A percentile compares a stretch with the other conserved stretches of the same genome.
Conservation (phyloP, 2,888 invertebrate genomes). For the Melanophora roralis region DNA sequence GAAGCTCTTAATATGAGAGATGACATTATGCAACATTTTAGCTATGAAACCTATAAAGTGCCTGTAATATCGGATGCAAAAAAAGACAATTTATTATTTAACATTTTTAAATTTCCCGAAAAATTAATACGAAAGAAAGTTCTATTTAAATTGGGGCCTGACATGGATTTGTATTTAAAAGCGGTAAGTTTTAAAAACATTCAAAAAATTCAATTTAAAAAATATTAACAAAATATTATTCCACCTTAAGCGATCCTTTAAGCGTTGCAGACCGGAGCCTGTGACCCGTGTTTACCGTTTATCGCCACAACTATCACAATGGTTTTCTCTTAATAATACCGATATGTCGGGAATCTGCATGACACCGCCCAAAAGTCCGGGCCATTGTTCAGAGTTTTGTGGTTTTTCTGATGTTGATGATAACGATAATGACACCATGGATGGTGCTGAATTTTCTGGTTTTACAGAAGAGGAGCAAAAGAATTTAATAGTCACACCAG, state of each 20-base stretch:
- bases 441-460: constrained; percentile 59
- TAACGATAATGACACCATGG: constrained; percentile 41
- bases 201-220: neutral
- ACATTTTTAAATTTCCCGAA: constrained; percentile 68
- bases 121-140: constrained; percentile 62
- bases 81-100: constrained; percentile 55
- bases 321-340: constrained; percentile 49
- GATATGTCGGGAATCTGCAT: constrained; percentile 55
- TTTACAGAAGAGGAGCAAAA: constrained; percentile 62
- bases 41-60: constrained; percentile 56
- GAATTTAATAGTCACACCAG: neutral
- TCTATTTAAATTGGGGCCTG: constrained; percentile 66
- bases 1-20: constrained; percentile 58
- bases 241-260: constrained; percentile 55
- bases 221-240: neutral
- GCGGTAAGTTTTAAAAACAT: constrained; percentile 66
- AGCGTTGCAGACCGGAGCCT: constrained; percentile 42
- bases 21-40: constrained; percentile 55
- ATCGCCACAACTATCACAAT: constrained; percentile 36
- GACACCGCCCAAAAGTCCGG: constrained; percentile 62
- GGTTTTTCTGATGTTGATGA: constrained; percentile 64
- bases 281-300: neutral
- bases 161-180: constrained; percentile 68
- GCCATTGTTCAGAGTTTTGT: constrained; percentile 64
- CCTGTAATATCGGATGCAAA: constrained; percentile 37